Evolutionary conservation across 2,888 invertebrate genomes (phyloP).

Genomic region (Leptothorax acervorum): DNA sequence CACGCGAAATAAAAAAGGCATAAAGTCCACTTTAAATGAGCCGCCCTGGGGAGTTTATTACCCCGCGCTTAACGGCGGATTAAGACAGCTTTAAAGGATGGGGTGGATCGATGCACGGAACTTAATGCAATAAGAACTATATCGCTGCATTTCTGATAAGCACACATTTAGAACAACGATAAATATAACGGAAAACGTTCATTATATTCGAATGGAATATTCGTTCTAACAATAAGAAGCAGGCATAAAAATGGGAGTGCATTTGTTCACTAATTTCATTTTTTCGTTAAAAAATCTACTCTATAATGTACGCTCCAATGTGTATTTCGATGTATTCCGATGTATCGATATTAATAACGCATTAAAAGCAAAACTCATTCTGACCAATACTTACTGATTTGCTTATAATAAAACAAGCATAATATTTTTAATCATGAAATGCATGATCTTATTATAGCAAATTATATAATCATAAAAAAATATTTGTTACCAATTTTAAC

Average conservation of each 20-base stretch:
- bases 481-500: too few species aligned
- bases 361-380: too few species aligned
- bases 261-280: too few species aligned
- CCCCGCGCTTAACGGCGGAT: conserved; percentile 68
- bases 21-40: conserved; percentile 67
- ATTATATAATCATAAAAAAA: too few species aligned
- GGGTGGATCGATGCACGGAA: conserved; percentile 28
- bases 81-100: conserved; percentile 66
- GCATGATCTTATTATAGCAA: too few species aligned
- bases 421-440: too few species aligned
- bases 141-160: conserved; percentile 21
- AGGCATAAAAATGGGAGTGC: neutral
- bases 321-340: too few species aligned
- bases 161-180: conserved; percentile 27
- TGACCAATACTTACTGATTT: too few species aligned
- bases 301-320: too few species aligned
- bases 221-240: neutral
- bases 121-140: conserved; percentile 19
- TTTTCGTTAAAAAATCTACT: neutral
- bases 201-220: neutral
- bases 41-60: conserved; percentile 69
- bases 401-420: too few species aligned
- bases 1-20: conserved; percentile 60
- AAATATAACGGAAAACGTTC: conserved; percentile 28
- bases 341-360: too few species aligned